Conservation (phyloP, 1,140 invertebrate genomes). For the Aphelinus certus region DNA sequence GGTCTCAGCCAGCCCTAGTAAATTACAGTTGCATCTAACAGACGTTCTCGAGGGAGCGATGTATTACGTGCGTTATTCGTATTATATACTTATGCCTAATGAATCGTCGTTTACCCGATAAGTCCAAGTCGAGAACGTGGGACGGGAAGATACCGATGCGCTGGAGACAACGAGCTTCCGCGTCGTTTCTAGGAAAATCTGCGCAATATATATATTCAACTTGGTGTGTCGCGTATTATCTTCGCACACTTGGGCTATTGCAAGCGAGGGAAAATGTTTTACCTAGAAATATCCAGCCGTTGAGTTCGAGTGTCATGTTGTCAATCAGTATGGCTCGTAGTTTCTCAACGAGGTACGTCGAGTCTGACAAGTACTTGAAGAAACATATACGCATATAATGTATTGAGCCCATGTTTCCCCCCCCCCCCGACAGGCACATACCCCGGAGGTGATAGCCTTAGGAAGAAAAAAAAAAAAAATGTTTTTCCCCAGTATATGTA, state of each 20-base stretch:
- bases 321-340: slow-evolving; percentile 42
- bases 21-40: too few species aligned
- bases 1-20: not conserved
- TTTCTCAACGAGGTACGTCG: slow-evolving; percentile 44
- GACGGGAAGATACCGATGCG: slow-evolving; percentile 64
- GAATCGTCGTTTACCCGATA: slow-evolving; percentile 41
- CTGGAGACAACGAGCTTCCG: slow-evolving; percentile 61
- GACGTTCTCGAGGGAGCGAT: too few species aligned
- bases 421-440: too few species aligned
- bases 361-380: slow-evolving; percentile 12
- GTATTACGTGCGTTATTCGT: too few species aligned
- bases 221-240: too few species aligned
- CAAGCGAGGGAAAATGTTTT: slow-evolving; percentile 15
- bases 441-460: too few species aligned
- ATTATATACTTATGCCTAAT: too few species aligned
- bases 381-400: not conserved
- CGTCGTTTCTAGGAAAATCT: slow-evolving; percentile 61
- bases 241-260: too few species aligned
- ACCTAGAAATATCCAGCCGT: slow-evolving; percentile 58
- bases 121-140: slow-evolving; percentile 64
- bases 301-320: slow-evolving; percentile 34
- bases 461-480: too few species aligned
- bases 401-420: slow-evolving; percentile 22
- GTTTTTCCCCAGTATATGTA: too few species aligned
- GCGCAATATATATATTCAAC: too few species aligned